These are phyloP conservation scores for Eupithecia vulgata DNA, from an alignment of 2,888 invertebrate genomes.

Conservation along the genomic window DNA sequence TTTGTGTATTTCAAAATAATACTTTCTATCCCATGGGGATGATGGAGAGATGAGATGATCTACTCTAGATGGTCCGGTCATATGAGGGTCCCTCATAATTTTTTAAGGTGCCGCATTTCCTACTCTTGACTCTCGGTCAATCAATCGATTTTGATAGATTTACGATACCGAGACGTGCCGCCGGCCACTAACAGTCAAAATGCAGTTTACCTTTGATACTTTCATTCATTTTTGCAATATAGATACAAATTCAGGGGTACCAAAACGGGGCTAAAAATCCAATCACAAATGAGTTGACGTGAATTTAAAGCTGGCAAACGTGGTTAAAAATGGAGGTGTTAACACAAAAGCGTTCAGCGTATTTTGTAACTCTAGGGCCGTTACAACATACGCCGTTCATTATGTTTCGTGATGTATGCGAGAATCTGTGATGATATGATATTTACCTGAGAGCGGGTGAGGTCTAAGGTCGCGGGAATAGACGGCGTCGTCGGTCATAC, in stretches of 20 bases:
- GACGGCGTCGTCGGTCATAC: conserved; percentile 72
- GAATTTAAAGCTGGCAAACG: conserved; percentile 42
- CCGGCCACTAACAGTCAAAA: no score
- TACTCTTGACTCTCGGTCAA: background rate
- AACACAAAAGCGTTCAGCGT: conserved; percentile 44
- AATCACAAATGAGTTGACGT: conserved; percentile 14
- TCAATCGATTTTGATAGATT: background rate
- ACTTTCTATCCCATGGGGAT: background rate
- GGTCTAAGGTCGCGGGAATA: conserved; percentile 74
- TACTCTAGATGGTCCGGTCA: background rate
- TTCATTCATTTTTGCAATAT: background rate
- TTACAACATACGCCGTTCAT: conserved; percentile 20
- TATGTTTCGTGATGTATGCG: conserved; percentile 4
- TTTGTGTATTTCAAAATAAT: background rate
- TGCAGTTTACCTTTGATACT: background rate
- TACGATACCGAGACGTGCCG: no score
- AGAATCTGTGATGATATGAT: background rate
- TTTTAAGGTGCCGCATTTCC: background rate
- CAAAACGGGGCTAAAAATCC: background rate
- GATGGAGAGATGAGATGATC: background rate
- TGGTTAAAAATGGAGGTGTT: conserved; percentile 45
- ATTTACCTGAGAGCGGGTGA: conserved; percentile 72
- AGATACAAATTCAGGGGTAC: background rate
- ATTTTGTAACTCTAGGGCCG: conserved; percentile 21
- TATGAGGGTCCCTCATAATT: background rate